Evolutionary conservation across 2,113 vertebrate species (phyloP).

Genomic region (Ramphastos sulfuratus): DNA sequence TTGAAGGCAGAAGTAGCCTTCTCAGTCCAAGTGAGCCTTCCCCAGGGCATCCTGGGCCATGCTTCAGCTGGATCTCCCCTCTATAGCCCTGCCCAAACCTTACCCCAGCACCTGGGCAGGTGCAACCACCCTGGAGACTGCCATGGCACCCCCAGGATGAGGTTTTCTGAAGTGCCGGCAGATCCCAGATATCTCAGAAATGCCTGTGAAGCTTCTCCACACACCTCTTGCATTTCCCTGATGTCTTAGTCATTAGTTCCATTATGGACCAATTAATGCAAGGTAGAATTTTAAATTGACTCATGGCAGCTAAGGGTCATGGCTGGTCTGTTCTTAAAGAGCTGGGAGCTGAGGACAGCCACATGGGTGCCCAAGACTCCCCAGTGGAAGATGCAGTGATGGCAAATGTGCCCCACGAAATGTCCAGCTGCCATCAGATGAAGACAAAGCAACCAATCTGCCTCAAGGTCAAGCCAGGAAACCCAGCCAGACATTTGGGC

Average conservation of each 20-base stretch:
- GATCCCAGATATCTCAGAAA: neutral
- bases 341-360: rapidly evolving
- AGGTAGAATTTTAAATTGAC: neutral
- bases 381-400: rapidly evolving
- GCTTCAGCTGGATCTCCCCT: neutral
- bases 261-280: neutral
- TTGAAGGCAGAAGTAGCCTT: neutral
- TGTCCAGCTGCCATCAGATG: neutral
- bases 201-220: neutral
- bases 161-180: neutral
- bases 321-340: neutral
- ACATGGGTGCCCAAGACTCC: rapidly evolving
- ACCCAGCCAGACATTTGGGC: rapidly evolving
- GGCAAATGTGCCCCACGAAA: neutral
- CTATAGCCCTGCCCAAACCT: neutral
- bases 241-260: neutral
- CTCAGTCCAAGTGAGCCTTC: rapidly evolving
- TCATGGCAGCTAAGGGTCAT: neutral
- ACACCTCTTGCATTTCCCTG: rapidly evolving
- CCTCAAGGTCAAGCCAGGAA: neutral
- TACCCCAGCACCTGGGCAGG: rapidly evolving
- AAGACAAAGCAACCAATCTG: neutral
- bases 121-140: rapidly evolving
- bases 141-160: neutral
- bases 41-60: rapidly evolving